Percentiles rank a stretch among this genome's conserved stretches.
These are phyloP conservation scores for Aradophagus sp. DNA, from an alignment of 1,140 invertebrate genomes.

Conservation along the genomic window DNA sequence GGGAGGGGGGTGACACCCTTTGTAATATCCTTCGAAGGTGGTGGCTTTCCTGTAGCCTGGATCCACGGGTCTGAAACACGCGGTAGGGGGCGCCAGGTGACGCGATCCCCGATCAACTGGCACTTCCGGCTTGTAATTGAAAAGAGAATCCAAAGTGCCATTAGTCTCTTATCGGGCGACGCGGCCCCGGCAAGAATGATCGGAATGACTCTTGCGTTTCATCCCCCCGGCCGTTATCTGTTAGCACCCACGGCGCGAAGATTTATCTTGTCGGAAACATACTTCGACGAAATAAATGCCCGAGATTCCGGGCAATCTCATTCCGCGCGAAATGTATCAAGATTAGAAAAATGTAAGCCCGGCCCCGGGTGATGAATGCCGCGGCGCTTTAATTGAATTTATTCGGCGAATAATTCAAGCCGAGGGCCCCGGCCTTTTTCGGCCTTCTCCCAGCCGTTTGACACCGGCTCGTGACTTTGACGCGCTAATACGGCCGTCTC, in stretches of 20 bases:
- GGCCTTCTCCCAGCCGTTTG: slow-evolving; percentile 6
- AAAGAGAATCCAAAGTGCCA: slow-evolving; percentile 24
- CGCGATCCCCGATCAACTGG: too few species aligned
- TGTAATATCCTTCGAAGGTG: too few species aligned
- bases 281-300: slow-evolving; percentile 48
- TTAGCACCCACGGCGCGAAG: slow-evolving; percentile 49
- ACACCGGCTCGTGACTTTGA: slow-evolving; percentile 29
- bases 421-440: neutral
- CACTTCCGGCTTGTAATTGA: too few species aligned
- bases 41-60: too few species aligned
- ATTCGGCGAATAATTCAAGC: slow-evolving; percentile 4
- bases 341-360: slow-evolving; percentile 40
- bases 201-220: slow-evolving; percentile 55
- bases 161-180: slow-evolving; percentile 38
- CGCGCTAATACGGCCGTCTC: slow-evolving; percentile 4
- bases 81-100: too few species aligned
- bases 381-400: slow-evolving; percentile 29
- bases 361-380: slow-evolving; percentile 29
- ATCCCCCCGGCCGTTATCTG: slow-evolving; percentile 41
- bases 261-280: slow-evolving; percentile 51
- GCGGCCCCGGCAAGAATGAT: slow-evolving; percentile 31
- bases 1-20: slow-evolving; percentile 50
- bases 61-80: neutral
- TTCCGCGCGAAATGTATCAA: slow-evolving; percentile 53
- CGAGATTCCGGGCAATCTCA: slow-evolving; percentile 47